phyloP scores from a whole-genome alignment of 2,888 invertebrate species.

The Drepana falcataria region DNA sequence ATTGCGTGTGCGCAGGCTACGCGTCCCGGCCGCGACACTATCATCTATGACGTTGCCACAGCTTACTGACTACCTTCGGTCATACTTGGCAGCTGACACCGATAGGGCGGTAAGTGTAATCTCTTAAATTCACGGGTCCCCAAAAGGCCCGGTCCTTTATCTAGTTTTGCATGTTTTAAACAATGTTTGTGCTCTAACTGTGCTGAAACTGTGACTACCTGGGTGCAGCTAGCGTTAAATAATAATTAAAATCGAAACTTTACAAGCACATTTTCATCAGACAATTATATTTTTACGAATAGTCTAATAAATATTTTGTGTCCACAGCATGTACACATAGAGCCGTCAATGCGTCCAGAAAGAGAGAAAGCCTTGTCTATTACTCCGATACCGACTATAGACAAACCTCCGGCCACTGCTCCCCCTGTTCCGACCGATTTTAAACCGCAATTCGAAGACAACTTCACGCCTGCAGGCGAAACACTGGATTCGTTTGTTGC shows the following conservation, averaged over 20 bases:
- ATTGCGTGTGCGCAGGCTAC: constrained; percentile 56
- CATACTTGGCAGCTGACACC: constrained; percentile 64
- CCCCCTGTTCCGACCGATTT: constrained; percentile 37
- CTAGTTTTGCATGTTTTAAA: too few species aligned
- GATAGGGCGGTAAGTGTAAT: constrained; percentile 49
- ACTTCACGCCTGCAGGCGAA: constrained; percentile 70
- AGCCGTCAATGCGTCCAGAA: constrained; percentile 38
- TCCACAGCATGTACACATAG: constrained; percentile 61
- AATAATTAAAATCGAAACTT: too few species aligned
- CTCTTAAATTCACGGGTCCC: not conserved
- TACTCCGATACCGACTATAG: constrained; percentile 18
- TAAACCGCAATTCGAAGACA: constrained; percentile 82
- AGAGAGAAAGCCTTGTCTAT: constrained; percentile 37
- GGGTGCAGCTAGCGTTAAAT: too few species aligned
- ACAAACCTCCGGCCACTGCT: constrained; percentile 23
- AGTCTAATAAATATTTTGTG: too few species aligned
- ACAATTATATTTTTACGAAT: too few species aligned
- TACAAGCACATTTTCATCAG: too few species aligned
- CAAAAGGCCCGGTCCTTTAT: not conserved
- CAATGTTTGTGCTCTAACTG: too few species aligned
- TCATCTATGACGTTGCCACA: constrained; percentile 93
- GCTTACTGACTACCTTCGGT: constrained; percentile 87
- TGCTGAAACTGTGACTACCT: too few species aligned
- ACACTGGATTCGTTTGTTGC: constrained; percentile 80
- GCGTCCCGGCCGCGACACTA: constrained; percentile 86